Evolutionary conservation across 2,113 vertebrate genomes (phyloP).

Genomic region (Corythornis cristatus): DNA sequence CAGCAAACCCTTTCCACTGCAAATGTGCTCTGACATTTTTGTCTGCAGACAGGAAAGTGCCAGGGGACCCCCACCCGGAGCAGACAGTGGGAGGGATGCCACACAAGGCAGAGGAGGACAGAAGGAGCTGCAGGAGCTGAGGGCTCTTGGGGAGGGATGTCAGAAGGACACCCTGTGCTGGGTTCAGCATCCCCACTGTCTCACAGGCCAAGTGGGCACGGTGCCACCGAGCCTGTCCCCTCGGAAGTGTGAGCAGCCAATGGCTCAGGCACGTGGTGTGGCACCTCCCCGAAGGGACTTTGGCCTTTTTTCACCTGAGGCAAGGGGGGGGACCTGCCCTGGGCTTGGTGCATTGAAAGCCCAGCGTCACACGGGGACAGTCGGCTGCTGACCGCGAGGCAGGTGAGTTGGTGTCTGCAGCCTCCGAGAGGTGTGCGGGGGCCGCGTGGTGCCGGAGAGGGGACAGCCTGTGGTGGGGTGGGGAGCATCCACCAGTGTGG

Average conservation of each 20-base stretch:
- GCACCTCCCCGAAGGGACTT: slow-evolving; percentile 15
- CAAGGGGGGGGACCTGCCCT: background rate
- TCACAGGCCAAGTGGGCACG: fast-evolving
- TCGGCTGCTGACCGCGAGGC: fast-evolving
- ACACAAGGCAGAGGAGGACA: background rate
- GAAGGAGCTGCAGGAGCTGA: background rate
- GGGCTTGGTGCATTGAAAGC: background rate
- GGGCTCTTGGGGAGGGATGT: background rate
- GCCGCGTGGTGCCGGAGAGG: fast-evolving
- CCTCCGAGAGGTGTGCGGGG: fast-evolving
- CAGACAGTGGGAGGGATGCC: background rate
- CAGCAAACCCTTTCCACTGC: background rate
- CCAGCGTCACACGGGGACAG: fast-evolving
- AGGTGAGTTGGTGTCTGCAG: background rate
- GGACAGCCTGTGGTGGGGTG: fast-evolving
- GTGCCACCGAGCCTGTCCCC: background rate
- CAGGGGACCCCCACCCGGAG: fast-evolving
- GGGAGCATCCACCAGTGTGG: fast-evolving
- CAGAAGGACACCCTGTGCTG: fast-evolving
- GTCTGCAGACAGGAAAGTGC: fast-evolving
- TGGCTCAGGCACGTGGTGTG: background rate
- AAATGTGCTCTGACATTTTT: background rate
- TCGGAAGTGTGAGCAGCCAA: background rate
- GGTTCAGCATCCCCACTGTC: background rate
- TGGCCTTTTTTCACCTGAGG: background rate